These are phyloP conservation scores for Clunio marinus DNA, from an alignment of 2,888 invertebrate species.

Conservation along the genomic window DNA sequence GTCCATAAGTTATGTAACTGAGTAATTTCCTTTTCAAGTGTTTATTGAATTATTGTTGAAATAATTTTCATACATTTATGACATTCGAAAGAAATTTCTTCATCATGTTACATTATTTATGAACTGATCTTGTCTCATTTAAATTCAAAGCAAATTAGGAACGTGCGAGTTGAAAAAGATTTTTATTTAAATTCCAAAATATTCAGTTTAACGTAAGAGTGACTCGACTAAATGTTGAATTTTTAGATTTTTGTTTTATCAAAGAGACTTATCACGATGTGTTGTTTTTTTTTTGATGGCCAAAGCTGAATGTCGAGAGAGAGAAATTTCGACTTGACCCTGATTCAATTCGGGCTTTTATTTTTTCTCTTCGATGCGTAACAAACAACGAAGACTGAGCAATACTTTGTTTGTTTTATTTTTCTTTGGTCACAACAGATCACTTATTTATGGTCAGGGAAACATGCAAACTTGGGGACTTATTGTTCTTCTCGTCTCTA, in stretches of 20 bases:
- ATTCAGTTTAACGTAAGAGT: not conserved
- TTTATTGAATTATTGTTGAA: too few relatives aligned
- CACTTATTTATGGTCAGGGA: constrained; percentile 84
- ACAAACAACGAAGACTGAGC: not conserved
- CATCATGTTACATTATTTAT: not conserved
- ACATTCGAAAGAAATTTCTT: not conserved
- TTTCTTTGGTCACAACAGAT: constrained; percentile 13
- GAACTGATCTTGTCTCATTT: not conserved
- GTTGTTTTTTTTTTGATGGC: too few relatives aligned
- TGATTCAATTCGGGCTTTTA: not conserved
- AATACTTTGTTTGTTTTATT: too few relatives aligned
- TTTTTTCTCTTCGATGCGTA: not conserved
- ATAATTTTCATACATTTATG: too few relatives aligned
- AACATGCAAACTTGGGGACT: constrained; percentile 93
- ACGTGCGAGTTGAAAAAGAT: constrained; percentile 13
- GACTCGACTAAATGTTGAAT: not conserved
- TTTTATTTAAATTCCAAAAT: not conserved
- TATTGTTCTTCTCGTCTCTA: constrained; percentile 84
- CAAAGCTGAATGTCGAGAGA: not conserved
- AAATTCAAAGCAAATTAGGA: constrained; percentile 1
- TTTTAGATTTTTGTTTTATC: not conserved
- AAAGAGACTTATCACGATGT: constrained; percentile 11
- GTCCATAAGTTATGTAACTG: not conserved
- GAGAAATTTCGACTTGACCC: constrained; percentile 11
- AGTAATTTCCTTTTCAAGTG: not conserved